Conservation (phyloP, 2,888 invertebrate genomes). For the Eupithecia subfuscata region DNA sequence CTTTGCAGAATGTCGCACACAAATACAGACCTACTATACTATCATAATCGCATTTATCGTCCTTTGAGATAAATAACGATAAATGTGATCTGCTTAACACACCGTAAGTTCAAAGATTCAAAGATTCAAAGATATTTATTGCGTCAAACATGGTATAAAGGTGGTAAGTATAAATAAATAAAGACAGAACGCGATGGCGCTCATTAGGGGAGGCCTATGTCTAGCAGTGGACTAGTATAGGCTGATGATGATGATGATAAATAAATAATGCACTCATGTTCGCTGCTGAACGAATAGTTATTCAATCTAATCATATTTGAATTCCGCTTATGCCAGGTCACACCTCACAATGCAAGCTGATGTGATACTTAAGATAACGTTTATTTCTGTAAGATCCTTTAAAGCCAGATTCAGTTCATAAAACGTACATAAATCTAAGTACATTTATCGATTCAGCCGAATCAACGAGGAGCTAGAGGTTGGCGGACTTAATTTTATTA, state of each 20-base stretch:
- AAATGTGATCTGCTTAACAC: too few species aligned
- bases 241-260: too few species aligned
- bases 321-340: not conserved
- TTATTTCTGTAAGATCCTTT: constrained; percentile 23
- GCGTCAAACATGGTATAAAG: too few species aligned
- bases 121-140: too few species aligned
- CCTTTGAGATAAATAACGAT: too few species aligned
- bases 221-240: too few species aligned
- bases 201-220: too few species aligned
- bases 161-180: too few species aligned
- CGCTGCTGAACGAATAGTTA: not conserved
- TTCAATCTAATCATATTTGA: not conserved
- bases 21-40: not conserved
- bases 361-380: constrained; percentile 15
- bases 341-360: not conserved
- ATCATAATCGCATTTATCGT: not conserved
- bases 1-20: not conserved
- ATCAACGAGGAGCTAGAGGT: constrained; percentile 25
- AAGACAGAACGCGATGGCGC: too few species aligned
- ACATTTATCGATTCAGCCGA: constrained; percentile 42
- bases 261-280: too few species aligned
- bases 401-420: constrained; percentile 35
- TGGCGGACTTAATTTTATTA: constrained; percentile 45
- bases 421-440: constrained; percentile 36
- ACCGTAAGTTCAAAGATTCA: too few species aligned